A percentile compares a stretch with the other conserved stretches of the same genome.
phyloP scores from a whole-genome alignment of 2,113 vertebrate species.

The Lasiurus cinereus region DNA sequence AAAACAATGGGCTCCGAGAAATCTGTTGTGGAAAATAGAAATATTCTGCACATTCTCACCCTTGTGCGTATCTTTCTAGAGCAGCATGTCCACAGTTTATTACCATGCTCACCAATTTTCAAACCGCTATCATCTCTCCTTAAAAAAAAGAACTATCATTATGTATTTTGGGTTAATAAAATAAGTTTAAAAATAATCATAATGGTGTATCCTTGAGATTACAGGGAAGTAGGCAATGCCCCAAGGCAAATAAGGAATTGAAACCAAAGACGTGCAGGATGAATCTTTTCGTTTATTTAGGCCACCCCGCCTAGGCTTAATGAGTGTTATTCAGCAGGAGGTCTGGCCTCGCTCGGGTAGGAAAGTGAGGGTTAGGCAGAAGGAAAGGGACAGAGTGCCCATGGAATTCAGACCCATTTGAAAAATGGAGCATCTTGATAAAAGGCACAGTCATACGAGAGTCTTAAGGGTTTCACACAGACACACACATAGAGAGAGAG shows the following conservation, averaged over 20 bases:
- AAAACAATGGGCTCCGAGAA: conserved; percentile 19
- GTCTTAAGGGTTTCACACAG: not conserved
- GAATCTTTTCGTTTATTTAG: conserved; percentile 2
- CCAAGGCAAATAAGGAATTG: not conserved
- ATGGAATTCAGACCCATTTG: not conserved
- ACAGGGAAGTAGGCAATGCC: not conserved
- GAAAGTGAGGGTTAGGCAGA: not conserved
- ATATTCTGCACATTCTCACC: not conserved
- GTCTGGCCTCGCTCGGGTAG: not conserved
- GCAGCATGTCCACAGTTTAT: not conserved
- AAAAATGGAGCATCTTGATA: not conserved
- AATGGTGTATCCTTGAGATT: not conserved
- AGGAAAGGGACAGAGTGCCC: not conserved
- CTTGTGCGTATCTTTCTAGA: not conserved
- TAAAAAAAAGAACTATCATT: not conserved
- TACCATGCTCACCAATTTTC: not conserved
- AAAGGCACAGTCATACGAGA: not conserved
- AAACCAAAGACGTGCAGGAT: not conserved
- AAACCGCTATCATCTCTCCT: not conserved
- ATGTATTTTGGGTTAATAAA: conserved; percentile 15
- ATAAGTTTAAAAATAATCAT: not conserved
- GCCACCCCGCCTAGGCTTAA: not conserved
- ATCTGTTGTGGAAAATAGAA: not conserved
- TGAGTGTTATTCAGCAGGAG: not conserved
- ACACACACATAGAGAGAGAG: not conserved